Percentiles rank a stretch among this genome's conserved stretches.
These are phyloP conservation scores for Ardeotis arabs DNA, from an alignment of 2,113 vertebrate species.

Conservation along the genomic window DNA sequence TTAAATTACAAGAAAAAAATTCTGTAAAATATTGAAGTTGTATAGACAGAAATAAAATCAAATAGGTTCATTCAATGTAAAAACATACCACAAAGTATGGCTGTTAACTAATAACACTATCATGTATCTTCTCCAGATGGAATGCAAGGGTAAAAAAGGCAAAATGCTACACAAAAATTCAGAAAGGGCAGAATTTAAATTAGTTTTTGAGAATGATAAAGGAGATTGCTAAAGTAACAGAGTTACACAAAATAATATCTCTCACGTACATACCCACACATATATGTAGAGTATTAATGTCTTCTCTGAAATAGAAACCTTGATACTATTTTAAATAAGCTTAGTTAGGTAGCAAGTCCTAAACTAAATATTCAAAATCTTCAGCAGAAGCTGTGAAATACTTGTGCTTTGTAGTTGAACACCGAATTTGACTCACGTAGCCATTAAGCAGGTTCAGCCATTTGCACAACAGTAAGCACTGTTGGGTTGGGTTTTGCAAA, in stretches of 20 bases:
- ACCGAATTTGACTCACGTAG: background rate
- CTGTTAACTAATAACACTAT: background rate
- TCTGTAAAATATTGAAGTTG: background rate
- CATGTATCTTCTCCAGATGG: background rate
- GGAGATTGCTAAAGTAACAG: background rate
- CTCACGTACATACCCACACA: fast-evolving
- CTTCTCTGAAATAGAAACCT: background rate
- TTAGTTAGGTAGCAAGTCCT: background rate
- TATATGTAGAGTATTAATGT: background rate
- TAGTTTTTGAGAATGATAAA: background rate
- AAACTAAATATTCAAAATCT: background rate
- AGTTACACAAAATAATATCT: background rate
- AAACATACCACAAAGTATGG: background rate
- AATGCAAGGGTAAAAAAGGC: background rate
- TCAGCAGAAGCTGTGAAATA: background rate
- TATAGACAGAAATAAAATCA: background rate
- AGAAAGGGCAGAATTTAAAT: background rate
- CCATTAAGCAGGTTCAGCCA: background rate
- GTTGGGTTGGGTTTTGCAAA: background rate
- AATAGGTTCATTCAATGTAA: background rate
- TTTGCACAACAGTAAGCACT: background rate
- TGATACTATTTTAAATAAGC: background rate
- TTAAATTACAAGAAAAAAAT: background rate
- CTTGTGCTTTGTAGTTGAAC: background rate
- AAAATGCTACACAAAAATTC: background rate